Percentiles rank a stretch among this genome's conserved stretches.
Conservation (phyloP, 2,888 invertebrate genomes). For the Venustoraphidia nigricollis region DNA sequence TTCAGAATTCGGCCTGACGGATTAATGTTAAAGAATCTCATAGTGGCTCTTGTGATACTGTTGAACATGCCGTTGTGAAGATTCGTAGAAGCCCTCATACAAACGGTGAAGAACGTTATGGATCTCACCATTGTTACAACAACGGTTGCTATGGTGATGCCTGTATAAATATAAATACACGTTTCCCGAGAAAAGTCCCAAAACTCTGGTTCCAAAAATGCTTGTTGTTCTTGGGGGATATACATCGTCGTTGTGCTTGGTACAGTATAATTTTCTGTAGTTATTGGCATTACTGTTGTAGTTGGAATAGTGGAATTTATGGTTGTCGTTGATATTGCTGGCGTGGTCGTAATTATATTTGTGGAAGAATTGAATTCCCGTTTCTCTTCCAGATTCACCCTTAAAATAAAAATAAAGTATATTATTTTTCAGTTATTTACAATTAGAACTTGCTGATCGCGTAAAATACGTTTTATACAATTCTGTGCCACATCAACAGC, state of each 20-base stretch:
- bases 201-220: not conserved
- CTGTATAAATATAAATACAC: slow-evolving; percentile 31
- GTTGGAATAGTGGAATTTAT: not conserved
- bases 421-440: not conserved
- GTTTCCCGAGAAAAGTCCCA: slow-evolving; percentile 14
- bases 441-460: not conserved
- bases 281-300: too few relatives aligned
- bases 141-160: slow-evolving; percentile 27
- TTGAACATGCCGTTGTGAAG: slow-evolving; percentile 37
- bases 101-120: slow-evolving; percentile 35
- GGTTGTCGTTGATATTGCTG: not conserved
- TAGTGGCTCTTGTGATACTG: slow-evolving; percentile 45
- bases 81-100: slow-evolving; percentile 35
- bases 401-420: slow-evolving; percentile 11
- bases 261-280: too few relatives aligned
- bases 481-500: not conserved
- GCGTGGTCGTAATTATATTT: slow-evolving; percentile 1
- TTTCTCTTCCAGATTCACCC: slow-evolving; percentile 22
- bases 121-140: slow-evolving; percentile 29
- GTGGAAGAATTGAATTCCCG: slow-evolving; percentile 7
- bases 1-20: slow-evolving; percentile 48
- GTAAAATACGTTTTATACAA: too few relatives aligned
- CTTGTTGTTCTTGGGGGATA: too few relatives aligned
- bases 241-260: too few relatives aligned
- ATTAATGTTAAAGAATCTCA: slow-evolving; percentile 55